These are phyloP conservation scores for Cavia aperea DNA, from an alignment of 2,113 vertebrate species.

Conservation along the genomic window DNA sequence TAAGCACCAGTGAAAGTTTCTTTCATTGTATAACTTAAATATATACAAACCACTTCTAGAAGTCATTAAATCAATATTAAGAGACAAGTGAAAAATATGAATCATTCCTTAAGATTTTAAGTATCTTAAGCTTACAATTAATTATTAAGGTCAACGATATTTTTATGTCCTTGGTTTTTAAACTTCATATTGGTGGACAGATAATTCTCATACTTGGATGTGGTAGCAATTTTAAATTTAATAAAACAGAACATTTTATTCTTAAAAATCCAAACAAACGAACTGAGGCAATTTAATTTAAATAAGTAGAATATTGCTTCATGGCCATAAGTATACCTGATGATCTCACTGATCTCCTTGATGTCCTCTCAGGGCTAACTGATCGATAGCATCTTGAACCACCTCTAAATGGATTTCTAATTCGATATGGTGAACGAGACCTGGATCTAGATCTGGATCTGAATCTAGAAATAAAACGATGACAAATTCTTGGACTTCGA, in stretches of 20 bases:
- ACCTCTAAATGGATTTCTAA: slow-evolving; percentile 38
- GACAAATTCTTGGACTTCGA: slow-evolving; percentile 69
- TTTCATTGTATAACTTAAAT: neutral
- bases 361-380: slow-evolving; percentile 72
- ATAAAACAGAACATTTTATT: neutral
- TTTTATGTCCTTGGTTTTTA: neutral
- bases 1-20: neutral
- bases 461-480: slow-evolving; percentile 61
- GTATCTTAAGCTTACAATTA: slow-evolving; percentile 13
- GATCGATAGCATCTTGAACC: slow-evolving; percentile 69
- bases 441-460: slow-evolving; percentile 72
- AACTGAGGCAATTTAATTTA: neutral
- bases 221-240: slow-evolving; percentile 34
- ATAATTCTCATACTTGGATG: neutral
- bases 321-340: slow-evolving; percentile 71
- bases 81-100: neutral
- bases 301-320: slow-evolving; percentile 19
- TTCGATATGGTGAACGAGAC: slow-evolving; percentile 72
- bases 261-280: neutral
- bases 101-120: slow-evolving; percentile 3
- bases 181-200: neutral
- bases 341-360: slow-evolving; percentile 73
- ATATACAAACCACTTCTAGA: neutral
- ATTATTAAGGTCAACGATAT: slow-evolving; percentile 16
- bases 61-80: slow-evolving; percentile 14